Evolutionary conservation across 2,888 invertebrate genomes (phyloP).

Genomic region (Ethmia dodecea): DNA sequence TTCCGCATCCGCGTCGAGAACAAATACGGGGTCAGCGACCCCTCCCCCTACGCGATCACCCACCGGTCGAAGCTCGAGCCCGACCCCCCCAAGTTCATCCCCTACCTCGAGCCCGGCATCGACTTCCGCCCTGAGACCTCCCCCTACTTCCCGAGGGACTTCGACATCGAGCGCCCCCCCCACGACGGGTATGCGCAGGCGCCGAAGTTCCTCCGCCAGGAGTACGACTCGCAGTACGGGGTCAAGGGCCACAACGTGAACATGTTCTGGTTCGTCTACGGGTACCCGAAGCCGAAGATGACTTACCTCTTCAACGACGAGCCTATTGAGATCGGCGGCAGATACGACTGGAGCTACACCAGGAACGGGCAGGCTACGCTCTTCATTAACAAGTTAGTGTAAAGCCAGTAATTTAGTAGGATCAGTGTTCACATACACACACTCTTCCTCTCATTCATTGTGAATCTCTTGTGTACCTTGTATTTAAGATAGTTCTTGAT

Average conservation of each 20-base stretch:
- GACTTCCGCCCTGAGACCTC: slow-evolving; percentile 91
- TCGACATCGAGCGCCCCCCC: slow-evolving; percentile 92
- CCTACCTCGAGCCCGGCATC: slow-evolving; percentile 87
- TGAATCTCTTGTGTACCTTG: too few species aligned
- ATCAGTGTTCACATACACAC: background rate
- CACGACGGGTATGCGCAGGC: slow-evolving; percentile 91
- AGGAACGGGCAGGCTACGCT: slow-evolving; percentile 94
- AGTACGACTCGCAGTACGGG: slow-evolving; percentile 92
- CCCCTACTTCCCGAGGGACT: slow-evolving; percentile 94
- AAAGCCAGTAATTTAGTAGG: background rate
- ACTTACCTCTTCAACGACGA: slow-evolving; percentile 92
- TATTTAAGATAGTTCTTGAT: too few species aligned
- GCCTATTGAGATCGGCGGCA: slow-evolving; percentile 87
- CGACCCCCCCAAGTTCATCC: slow-evolving; percentile 87
- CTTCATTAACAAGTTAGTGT: slow-evolving; percentile 88
- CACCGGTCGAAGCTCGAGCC: slow-evolving; percentile 88
- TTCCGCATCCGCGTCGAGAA: slow-evolving; percentile 98
- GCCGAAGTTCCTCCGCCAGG: slow-evolving; percentile 90
- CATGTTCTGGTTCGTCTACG: slow-evolving; percentile 96
- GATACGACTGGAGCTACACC: slow-evolving; percentile 92
- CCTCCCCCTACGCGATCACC: slow-evolving; percentile 93
- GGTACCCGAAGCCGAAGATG: slow-evolving; percentile 97
- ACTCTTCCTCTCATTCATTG: background rate
- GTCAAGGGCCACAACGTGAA: slow-evolving; percentile 94
- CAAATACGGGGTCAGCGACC: slow-evolving; percentile 97